A percentile compares a stretch with the other conserved stretches of the same genome.
phyloP scores from a whole-genome alignment of 92 coral and sea anemone species.

The Blastomussa wellsi region DNA sequence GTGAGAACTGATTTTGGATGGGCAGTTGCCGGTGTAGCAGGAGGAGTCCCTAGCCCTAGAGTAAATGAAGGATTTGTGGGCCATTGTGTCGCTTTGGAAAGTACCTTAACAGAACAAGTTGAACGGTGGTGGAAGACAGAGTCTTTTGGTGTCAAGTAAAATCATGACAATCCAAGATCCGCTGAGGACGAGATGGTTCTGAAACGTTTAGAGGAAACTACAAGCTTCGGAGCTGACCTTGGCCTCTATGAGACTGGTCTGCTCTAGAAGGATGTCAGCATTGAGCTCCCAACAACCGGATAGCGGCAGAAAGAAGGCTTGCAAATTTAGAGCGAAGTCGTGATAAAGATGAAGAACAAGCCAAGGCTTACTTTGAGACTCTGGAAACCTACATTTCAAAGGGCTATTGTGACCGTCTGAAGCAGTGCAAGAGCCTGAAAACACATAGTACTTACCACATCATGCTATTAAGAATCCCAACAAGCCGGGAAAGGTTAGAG shows the following conservation, averaged over 20 bases:
- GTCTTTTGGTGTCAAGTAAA: constrained; percentile 70
- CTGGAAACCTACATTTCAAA: constrained; percentile 52
- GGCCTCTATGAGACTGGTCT: constrained; percentile 63
- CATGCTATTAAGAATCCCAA: constrained; percentile 53
- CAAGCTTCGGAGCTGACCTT: constrained; percentile 49
- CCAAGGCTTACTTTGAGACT: constrained; percentile 47
- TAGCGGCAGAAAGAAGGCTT: constrained; percentile 48
- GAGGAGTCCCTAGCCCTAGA: constrained; percentile 29
- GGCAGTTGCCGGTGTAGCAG: constrained; percentile 63
- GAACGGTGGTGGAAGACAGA: constrained; percentile 76
- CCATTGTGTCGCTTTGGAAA: constrained; percentile 24
- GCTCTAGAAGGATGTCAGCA: constrained; percentile 44
- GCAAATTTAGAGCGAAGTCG: constrained; percentile 41
- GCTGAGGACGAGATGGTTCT: constrained; percentile 61
- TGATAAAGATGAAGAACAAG: constrained; percentile 40
- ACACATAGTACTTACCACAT: constrained; percentile 53
- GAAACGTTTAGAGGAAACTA: constrained; percentile 38
- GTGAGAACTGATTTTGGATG: constrained; percentile 69
- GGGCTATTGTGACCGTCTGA: too few species aligned
- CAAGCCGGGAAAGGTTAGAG: too few species aligned
- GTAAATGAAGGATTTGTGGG: constrained; percentile 44
- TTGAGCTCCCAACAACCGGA: constrained; percentile 50
- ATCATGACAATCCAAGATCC: constrained; percentile 27
- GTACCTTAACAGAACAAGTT: constrained; percentile 49
- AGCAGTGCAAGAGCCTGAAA: constrained; percentile 47